Base-by-base conservation (phyloP, 2,888 invertebrate genomes). In the Kuschelorhynchus macadamiae region DNA sequence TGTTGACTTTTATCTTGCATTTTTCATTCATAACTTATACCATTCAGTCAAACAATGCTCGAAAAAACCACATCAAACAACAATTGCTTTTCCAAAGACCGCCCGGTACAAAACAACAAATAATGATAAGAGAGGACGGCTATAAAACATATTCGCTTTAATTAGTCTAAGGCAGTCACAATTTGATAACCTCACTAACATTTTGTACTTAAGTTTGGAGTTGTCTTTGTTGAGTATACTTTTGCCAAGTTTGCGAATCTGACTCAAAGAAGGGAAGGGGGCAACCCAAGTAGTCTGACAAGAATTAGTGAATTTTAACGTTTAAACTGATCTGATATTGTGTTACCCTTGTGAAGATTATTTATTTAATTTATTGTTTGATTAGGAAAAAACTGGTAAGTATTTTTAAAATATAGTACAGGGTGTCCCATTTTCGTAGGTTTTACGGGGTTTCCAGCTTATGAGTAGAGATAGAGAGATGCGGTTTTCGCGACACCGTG, bases 211-310 rank as follows among this genome's bases (percentile, higher is more conserved):
- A 50, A 18, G 32, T 36, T 47, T 18, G 9, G 8, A 21, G 36
- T 52, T 52, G 52, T 52, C 52, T 8, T 39, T 39, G 20, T 39
- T 39, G 55, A 64, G 64, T 64, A 64, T 49, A 57, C 16, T 57
- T 64, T 64, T 49, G 50, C 42, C 32, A 39, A 11, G 18, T 12
- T 46, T 47, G 47, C 50, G 18, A 64, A 64, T 49, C 33, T 64
- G 64, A 64, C 64, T 64, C 50, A 11, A 44, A 41, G 20, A 16
- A 16, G 39, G 41, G 44, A 49, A 12, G 39, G 21, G 12, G 39
- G 21, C 14, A 14, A 33, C 36, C n/a, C 18, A 20, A 9, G 9
- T 3, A 7, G n/a, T n/a, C 1, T 8, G 5, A 50, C 20, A 39
- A 14, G 7, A 11, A 14, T 1, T 3, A 39, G 4, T n/a, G 12